Evolutionary conservation across 2,888 invertebrate genomes (phyloP).

Genomic region (Myopa tessellatipennis): DNA sequence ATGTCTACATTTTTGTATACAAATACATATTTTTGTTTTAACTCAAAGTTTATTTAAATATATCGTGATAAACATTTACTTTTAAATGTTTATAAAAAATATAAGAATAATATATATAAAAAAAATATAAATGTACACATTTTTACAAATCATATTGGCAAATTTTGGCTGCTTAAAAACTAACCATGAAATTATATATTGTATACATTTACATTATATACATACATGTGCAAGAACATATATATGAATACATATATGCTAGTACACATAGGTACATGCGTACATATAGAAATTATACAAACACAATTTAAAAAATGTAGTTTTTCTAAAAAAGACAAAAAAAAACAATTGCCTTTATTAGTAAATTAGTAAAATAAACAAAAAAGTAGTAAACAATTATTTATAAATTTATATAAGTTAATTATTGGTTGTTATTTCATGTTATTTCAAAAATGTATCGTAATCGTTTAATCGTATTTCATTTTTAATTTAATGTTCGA

Average conservation of each 20-base stretch:
- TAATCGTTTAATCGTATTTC: constrained; percentile 28
- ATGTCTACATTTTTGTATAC: constrained; percentile 17
- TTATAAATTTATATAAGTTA: constrained; percentile 36
- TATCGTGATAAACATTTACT: not conserved
- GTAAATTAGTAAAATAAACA: constrained; percentile 30
- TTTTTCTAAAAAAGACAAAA: constrained; percentile 33
- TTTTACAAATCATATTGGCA: constrained; percentile 36
- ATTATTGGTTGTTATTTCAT: constrained; percentile 38
- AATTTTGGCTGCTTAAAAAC: constrained; percentile 35
- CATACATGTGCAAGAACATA: constrained; percentile 13
- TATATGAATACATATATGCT: constrained; percentile 29
- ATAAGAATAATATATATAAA: not conserved
- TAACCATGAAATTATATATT: constrained; percentile 13
- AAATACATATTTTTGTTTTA: not conserved
- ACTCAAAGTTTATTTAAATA: not conserved
- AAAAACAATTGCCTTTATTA: constrained; percentile 43
- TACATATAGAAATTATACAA: constrained; percentile 15
- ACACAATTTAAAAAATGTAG: not conserved
- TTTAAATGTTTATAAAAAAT: constrained; percentile 11
- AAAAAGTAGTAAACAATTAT: constrained; percentile 51
- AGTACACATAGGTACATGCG: not conserved
- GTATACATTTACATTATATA: not conserved
- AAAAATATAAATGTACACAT: constrained; percentile 21
- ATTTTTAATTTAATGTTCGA: constrained; percentile 21
- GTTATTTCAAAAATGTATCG: constrained; percentile 28